Conservation (phyloP, 1,140 invertebrate genomes). For the Phenacoccus solenopsis region DNA sequence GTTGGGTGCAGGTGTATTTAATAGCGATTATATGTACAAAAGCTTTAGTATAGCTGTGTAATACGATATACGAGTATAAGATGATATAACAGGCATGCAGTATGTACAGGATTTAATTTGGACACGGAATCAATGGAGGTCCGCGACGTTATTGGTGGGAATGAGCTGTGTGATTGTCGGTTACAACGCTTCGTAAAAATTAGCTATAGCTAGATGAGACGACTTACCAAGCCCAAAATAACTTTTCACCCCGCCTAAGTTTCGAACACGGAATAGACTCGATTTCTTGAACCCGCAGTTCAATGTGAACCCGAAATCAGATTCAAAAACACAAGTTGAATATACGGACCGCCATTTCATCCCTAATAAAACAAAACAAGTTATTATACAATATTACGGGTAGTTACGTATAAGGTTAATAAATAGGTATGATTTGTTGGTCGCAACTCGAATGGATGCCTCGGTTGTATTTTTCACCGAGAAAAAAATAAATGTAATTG, state of each 20-base stretch:
- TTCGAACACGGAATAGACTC: slow-evolving; percentile 71
- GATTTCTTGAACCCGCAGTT: slow-evolving; percentile 85
- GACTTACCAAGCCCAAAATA: slow-evolving; percentile 69
- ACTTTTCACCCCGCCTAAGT: slow-evolving; percentile 75
- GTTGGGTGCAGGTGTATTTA: no score
- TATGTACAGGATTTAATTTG: not conserved
- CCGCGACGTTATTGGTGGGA: not conserved
- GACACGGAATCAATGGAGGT: not conserved
- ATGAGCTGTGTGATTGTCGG: no score
- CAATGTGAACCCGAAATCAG: slow-evolving; percentile 72
- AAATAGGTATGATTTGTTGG: no score
- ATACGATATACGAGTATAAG: no score
- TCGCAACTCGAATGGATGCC: no score
- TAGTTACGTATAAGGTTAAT: no score
- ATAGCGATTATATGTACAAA: no score
- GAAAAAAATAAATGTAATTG: no score
- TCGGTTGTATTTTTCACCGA: no score
- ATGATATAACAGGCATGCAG: not conserved
- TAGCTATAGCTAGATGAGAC: not conserved
- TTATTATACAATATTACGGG: not conserved
- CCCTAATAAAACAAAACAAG: slow-evolving; percentile 33
- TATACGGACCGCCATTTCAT: slow-evolving; percentile 38
- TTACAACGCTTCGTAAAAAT: not conserved
- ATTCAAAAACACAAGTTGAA: slow-evolving; percentile 68
- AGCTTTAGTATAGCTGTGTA: no score